Evolutionary conservation across 1,140 invertebrate genomes (phyloP).

Genomic region (Tribolium castaneum): DNA sequence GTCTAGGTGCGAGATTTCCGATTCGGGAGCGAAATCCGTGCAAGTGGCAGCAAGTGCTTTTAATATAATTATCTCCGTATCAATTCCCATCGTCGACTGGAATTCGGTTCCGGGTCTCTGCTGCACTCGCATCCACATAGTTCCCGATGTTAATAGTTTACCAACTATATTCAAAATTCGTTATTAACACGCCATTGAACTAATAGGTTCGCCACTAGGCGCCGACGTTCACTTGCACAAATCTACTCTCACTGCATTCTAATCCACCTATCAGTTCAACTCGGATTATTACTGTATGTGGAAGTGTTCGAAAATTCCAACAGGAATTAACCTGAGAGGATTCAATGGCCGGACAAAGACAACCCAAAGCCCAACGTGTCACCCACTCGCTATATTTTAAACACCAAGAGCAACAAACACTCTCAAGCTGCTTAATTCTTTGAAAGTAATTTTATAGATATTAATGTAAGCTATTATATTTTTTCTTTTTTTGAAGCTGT

Average conservation of each 20-base stretch:
- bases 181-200: constrained; percentile 57
- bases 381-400: no score
- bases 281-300: constrained; percentile 16
- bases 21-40: background rate
- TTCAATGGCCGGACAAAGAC: background rate
- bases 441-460: no score
- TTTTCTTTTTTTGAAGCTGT: no score
- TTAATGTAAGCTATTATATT: no score
- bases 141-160: constrained; percentile 54
- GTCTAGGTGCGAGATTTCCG: no score
- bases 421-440: no score
- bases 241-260: constrained; percentile 31
- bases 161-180: constrained; percentile 58
- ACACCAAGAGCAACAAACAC: no score
- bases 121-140: constrained; percentile 45
- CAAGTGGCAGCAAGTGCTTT: constrained; percentile 16
- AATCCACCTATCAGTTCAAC: constrained; percentile 39
- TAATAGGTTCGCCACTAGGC: constrained; percentile 47
- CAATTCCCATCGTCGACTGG: constrained; percentile 46
- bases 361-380: no score
- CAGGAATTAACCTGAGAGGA: constrained; percentile 4
- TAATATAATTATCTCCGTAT: constrained; percentile 43
- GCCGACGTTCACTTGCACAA: constrained; percentile 16
- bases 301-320: constrained; percentile 29
- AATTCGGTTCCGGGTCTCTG: constrained; percentile 35